Conservation (phyloP, 92 coral and sea anemone genomes). For the Hydrozoanthus gracilis region DNA sequence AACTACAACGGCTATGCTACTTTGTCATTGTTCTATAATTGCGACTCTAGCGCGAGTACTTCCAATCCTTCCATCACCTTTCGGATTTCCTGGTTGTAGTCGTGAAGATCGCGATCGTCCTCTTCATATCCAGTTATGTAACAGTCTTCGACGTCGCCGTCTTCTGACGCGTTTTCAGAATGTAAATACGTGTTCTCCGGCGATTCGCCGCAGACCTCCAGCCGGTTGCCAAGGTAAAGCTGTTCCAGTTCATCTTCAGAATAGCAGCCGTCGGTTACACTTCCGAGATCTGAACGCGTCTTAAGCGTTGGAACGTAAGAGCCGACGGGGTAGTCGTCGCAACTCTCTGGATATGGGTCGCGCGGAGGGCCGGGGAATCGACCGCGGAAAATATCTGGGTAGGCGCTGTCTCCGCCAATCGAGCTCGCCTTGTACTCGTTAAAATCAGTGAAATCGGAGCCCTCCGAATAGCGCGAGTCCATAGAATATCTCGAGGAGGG, state of each 20-base stretch:
- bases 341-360: constrained; percentile 89
- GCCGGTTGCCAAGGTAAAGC: constrained; percentile 86
- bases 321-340: constrained; percentile 83
- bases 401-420: constrained; percentile 66
- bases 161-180: constrained; percentile 86
- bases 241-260: constrained; percentile 88
- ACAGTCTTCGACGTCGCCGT: constrained; percentile 60
- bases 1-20: background rate
- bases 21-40: constrained; percentile 55
- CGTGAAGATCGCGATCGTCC: constrained; percentile 47
- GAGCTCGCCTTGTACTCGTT: constrained; percentile 60
- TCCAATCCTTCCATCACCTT: constrained; percentile 85
- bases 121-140: constrained; percentile 24
- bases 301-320: constrained; percentile 77
- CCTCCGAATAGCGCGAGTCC: constrained; percentile 80
- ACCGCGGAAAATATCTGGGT: constrained; percentile 77
- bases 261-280: constrained; percentile 80
- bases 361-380: constrained; percentile 87
- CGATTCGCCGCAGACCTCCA: constrained; percentile 92
- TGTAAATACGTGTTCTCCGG: constrained; percentile 89
- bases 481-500: constrained; percentile 82
- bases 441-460: constrained; percentile 82
- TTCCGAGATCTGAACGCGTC: constrained; percentile 85
- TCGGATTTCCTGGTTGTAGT: constrained; percentile 70
- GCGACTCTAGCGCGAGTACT: constrained; percentile 79